Evolutionary conservation across 2,113 vertebrate species (phyloP), one percentile per base, ranked within the genome.

Genomic region (Oryzias curvinotus): DNA sequence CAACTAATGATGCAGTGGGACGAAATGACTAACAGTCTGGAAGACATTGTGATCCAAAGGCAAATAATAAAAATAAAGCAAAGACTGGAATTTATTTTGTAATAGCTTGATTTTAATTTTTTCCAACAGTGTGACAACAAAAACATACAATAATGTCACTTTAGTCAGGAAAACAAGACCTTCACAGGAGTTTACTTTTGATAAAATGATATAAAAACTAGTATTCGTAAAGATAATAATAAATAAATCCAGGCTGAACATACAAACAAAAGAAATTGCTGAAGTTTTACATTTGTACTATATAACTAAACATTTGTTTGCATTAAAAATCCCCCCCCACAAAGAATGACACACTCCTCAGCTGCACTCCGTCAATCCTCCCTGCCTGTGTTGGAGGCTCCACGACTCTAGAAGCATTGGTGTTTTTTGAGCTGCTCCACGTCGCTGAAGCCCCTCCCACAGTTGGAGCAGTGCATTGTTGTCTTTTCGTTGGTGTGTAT

Each of bases 381-480:
- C 10, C 1, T 10, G 36, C 36, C 3, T 23, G 21, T 23, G 21
- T 23, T 23, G 21, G 28, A 30, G 28, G 5, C 6, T 36, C 36
- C 12, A 12, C 8, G 2, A 36, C 46, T 88, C 53, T 90, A 90
- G 62, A 87, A 89, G 77, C 90, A 92, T 62, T 90, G 90, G 71
- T 92, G 91, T 66, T 79, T 87, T 65, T 93, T 93, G 54, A 92
- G 82, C 46, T 90, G 85, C 77, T 93, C 91, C 18, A 90, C 84
- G 14, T 92, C 91, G 10, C 87, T 79, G 47, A 94, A 94, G 46
- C 90, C 83, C 65, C 88, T 89, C 15, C 91, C 92, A 16, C 93
- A 95, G 73, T 90, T 91, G 65, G 89, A 80, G 75, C 94, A 95
- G 52, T 90, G 84, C 0, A 90, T 90, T 0, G 92, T 78, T 0